Evolutionary conservation across 2,113 vertebrate genomes (phyloP), one percentile per base, ranked within the genome.

Genomic region (Eonycteris spelaea): DNA sequence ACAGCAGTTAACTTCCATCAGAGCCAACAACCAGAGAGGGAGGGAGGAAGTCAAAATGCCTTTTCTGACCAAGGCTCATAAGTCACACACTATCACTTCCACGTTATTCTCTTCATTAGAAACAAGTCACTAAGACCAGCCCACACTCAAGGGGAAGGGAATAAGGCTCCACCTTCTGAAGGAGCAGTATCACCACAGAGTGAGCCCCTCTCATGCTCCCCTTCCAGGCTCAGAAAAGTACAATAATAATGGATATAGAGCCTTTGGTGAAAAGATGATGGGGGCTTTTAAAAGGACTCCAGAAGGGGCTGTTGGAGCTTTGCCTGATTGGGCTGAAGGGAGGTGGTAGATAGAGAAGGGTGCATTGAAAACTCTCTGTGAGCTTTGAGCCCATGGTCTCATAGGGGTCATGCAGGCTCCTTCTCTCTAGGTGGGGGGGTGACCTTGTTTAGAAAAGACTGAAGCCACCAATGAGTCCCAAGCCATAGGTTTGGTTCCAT

Each of bases 401-500:
- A 0, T 16, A 28, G 26, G 51, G 6, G 7, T 28, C 53, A 15
- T 13, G 11, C 21, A 2, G 24, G 5, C 71, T 38, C 51, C 35
- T 59, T 33, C 13, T 55, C 13, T 82, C 67, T 53, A 19, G 22
- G 22, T 28, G 2, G 5, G 5, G 4, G 40, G 43, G 24, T 10
- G 19, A 74, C 40, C 43, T 94, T 53, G 26, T 75, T 94, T 45
- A 59, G 30, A 84, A 90, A 75, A 38, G 22, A 87, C 59, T 33
- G 24, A 89, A 85, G 65, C 68, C 21, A 9, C 74, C 30, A 33
- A 1, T 48, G 83, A 74, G 68, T 86, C 74, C 63, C 55, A 48
- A 11, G 38, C n/a, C 53, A 70, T 51, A 65, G 38, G 48, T 75
- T 57, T 94, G 65, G 40, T 61, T 80, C 53, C 65, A 70, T 19